Base-by-base conservation (phyloP, 2,113 vertebrate genomes). In the Pollachius pollachius region DNA sequence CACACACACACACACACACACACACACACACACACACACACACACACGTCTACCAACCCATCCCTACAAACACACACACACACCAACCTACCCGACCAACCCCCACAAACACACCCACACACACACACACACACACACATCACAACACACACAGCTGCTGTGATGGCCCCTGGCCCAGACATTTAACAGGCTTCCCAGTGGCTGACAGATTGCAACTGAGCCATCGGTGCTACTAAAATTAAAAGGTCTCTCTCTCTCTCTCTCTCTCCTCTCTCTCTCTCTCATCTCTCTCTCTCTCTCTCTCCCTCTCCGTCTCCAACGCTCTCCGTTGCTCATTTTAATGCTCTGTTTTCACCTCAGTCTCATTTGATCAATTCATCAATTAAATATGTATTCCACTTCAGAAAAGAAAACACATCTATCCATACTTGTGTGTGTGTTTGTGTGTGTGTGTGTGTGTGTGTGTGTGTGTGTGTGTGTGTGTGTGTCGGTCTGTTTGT, bases 121-220 rank as follows among this genome's bases (percentile, higher is more conserved):
- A 71, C 48, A 65, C 65, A 66, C 68, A 62, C 74, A 69, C 58
- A 67, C 54, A 57, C 56, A 64, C 54, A 65, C 63, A 52, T 7
- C 11, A 23, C 18, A 19, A 69, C 62, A 75, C 80, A 71, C 65
- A n/a, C n/a, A 3, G 1, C 13, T 12, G 18, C 18, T 64, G 48
- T 58, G 52, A 69, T 61, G 67, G 67, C 57, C 34, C 7, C 70
- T 66, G 67, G 67, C 59, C 48, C 37, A 73, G 67, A 62, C 75
- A 67, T 83, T 81, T 76, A 73, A 76, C 63, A n/a, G 25, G 65
- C 9, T 27, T 82, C 77, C 64, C 41, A 65, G 52, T 60, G 72
- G 79, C 67, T 74, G 82, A 80, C 76, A 78, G 71, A 84, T 76
- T 76, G 71, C 76, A 76, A 78, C 76, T 82, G 84, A 83, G n/a